Conservation (phyloP, 2,113 vertebrate genomes). For the Corydoras sp. region DNA sequence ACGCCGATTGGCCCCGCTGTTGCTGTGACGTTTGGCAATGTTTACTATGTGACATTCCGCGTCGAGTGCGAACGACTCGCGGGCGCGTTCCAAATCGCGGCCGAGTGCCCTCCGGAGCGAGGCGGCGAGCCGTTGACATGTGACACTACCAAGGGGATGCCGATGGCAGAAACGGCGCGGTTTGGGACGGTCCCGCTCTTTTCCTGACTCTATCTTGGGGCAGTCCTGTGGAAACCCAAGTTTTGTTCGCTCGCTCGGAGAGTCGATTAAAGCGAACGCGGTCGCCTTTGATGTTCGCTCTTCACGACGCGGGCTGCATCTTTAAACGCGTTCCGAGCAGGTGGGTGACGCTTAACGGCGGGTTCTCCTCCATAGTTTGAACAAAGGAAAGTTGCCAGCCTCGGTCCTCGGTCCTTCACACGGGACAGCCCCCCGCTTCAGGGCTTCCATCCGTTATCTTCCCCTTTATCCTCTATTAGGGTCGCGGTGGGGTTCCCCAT, state of each 20-base stretch:
- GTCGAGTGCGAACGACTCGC: conserved; percentile 1
- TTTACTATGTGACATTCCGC: conserved; percentile 48
- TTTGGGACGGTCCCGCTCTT: not conserved
- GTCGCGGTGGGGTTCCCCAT: too few relatives aligned
- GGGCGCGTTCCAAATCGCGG: not conserved
- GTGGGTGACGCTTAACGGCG: conserved; percentile 18
- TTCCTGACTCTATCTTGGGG: conserved; percentile 11
- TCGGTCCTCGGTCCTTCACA: not conserved
- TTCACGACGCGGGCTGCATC: not conserved
- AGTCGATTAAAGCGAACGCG: not conserved
- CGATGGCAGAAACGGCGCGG: rapidly evolving
- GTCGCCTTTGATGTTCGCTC: too few relatives aligned
- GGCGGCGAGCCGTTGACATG: too few relatives aligned
- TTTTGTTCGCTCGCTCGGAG: conserved; percentile 14
- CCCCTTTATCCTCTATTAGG: too few relatives aligned
- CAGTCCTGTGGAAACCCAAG: conserved; percentile 7
- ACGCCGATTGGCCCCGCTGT: conserved; percentile 25
- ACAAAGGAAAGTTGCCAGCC: conserved; percentile 44
- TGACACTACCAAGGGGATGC: too few relatives aligned
- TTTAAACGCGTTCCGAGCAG: not conserved
- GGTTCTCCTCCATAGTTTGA: conserved; percentile 36
- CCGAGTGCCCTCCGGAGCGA: not conserved
- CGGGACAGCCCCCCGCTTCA: not conserved
- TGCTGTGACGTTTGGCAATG: conserved; percentile 33
- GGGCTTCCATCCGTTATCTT: not conserved